Evolutionary conservation across 2,797 vertebrate genomes (phyloP).

Genomic region (Phoxinus dragarum): DNA sequence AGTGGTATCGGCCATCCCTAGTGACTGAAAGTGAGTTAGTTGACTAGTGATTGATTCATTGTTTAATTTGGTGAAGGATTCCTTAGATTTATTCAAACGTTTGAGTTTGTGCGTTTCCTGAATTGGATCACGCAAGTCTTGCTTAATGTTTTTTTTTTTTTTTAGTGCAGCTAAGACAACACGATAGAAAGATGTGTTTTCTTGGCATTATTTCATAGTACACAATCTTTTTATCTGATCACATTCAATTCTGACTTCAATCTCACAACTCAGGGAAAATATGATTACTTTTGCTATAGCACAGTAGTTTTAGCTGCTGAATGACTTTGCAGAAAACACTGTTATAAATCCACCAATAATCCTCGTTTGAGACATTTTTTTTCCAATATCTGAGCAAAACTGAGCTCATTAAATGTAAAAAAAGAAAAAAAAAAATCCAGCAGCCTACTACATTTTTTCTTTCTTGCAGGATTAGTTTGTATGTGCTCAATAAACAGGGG

Average conservation of each 20-base stretch:
- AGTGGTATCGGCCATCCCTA: neutral
- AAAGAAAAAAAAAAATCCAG: neutral
- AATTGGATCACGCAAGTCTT: neutral
- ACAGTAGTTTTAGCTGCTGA: neutral
- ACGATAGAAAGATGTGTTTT: neutral
- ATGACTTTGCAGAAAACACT: neutral
- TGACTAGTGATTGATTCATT: neutral
- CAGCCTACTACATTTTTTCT: neutral
- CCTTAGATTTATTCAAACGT: neutral
- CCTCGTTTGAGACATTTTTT: neutral
- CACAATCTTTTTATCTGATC: slow-evolving; percentile 5
- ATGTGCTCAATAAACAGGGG: slow-evolving; percentile 20
- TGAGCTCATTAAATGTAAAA: slow-evolving; percentile 2
- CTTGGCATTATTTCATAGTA: neutral
- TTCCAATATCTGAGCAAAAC: slow-evolving; percentile 4
- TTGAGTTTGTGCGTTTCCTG: neutral
- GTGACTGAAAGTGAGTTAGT: neutral
- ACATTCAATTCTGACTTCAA: neutral
- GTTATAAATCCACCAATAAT: neutral
- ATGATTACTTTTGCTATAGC: neutral
- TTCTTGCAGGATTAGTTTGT: slow-evolving; percentile 11
- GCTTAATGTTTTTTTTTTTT: neutral
- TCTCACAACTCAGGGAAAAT: neutral
- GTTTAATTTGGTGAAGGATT: neutral
- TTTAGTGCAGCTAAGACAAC: neutral